Base-by-base conservation (phyloP, 1,140 invertebrate genomes). In the Harlomillsia oculata region DNA sequence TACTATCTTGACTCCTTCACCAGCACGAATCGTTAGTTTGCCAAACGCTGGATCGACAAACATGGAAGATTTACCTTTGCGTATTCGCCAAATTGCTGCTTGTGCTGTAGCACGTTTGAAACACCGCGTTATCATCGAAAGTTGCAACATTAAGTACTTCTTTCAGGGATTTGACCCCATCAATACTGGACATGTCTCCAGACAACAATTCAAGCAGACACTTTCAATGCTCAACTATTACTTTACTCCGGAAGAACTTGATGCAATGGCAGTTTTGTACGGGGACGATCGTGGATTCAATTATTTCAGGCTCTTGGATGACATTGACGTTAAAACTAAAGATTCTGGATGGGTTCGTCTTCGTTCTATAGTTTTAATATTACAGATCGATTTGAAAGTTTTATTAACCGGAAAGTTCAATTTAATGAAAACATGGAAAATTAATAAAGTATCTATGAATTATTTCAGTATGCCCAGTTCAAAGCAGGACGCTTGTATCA, bases 221-320 rank as follows among this genome's bases (percentile, higher is more conserved):
- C 72, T 84, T 53, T 72, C 76, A 43, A 74, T 76, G 26, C 77
- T 79, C 60, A 77, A 78, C 25, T 77, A 84, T 64, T 69, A 83
- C 28, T 70, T 82, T 3, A 74, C 81, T 0, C 69, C 74, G 41
- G 74, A 76, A 60, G 82, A 84, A 66, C 66, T 82, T n/a, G 75
- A 77, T 40, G 75, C 81, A n/a, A 72, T 85, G 16, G 78, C 82
- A 60, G 70, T 72, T 58, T 73, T 80, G 41, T 84, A 82, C 67
- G 77, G 77, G 41, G 79, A 85, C 66, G 78, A 82, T 65, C 23
- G 79, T 53, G 83, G 83, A 18, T 84, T 85, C 66, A 78, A 79
- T 71, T 85, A 84, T 66, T 72, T 75, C 32, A 74, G 75, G 57
- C 79, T 85, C 57, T 67, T 84, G 25, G 72, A 76, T 37, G 81